phyloP scores from a whole-genome alignment of 2,888 invertebrate species.

The Druceiella hillmani region DNA sequence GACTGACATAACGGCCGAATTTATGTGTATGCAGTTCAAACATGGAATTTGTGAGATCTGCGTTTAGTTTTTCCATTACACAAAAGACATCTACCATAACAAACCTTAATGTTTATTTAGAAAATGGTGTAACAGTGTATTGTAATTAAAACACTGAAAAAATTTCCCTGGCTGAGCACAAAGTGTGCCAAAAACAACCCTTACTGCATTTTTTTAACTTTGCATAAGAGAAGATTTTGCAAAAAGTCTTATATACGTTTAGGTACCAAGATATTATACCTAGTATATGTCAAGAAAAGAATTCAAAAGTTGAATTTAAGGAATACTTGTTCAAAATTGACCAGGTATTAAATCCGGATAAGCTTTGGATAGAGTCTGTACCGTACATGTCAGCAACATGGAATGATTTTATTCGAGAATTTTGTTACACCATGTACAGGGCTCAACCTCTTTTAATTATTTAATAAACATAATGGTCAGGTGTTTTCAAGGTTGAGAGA shows the following conservation, averaged over 20 bases:
- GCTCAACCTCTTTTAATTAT: too few relatives aligned
- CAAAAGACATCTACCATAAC: constrained; percentile 20
- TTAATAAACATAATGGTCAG: constrained; percentile 18
- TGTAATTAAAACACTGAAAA: constrained; percentile 2
- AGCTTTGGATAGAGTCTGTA: constrained; percentile 22
- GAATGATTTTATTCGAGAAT: constrained; percentile 24
- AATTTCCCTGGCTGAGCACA: not conserved
- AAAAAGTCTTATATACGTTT: constrained; percentile 20
- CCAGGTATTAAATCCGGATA: constrained; percentile 20
- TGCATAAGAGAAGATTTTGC: constrained; percentile 22
- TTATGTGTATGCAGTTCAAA: constrained; percentile 22
- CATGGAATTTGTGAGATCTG: constrained; percentile 21
- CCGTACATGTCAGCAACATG: constrained; percentile 22
- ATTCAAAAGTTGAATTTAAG: constrained; percentile 23
- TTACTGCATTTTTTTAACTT: constrained; percentile 22
- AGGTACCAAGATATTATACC: constrained; percentile 21
- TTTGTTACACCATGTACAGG: constrained; percentile 21
- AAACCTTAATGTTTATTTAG: constrained; percentile 12
- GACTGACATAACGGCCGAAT: too few relatives aligned
- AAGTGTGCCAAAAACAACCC: constrained; percentile 14
- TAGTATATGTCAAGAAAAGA: constrained; percentile 15
- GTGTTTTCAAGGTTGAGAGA: constrained; percentile 23
- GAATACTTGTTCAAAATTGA: constrained; percentile 13
- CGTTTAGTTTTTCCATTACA: constrained; percentile 20
- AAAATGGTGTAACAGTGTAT: constrained; percentile 22